A percentile compares a stretch with the other conserved stretches of the same genome.
Conservation (phyloP, 2,888 invertebrate genomes). For the Sinodicranocentrus sp. region DNA sequence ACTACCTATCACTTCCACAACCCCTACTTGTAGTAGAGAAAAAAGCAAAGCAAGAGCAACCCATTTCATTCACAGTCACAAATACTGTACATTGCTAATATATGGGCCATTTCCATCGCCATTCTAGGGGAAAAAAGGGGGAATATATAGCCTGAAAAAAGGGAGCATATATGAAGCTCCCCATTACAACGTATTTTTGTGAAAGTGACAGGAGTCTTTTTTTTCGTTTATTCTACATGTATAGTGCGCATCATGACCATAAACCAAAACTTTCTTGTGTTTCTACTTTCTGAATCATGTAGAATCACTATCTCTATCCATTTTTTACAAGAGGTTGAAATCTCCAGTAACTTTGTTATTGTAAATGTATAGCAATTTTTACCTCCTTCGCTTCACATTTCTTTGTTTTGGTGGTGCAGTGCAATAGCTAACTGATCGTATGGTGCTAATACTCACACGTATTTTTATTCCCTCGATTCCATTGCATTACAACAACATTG, state of each 20-base stretch:
- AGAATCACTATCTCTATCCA: background rate
- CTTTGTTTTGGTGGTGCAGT: too few species aligned
- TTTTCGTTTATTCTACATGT: background rate
- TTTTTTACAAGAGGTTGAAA: background rate
- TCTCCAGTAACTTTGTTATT: background rate
- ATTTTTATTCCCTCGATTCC: constrained; percentile 8
- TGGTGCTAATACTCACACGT: too few species aligned
- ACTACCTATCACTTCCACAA: constrained; percentile 12
- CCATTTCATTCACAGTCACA: constrained; percentile 37
- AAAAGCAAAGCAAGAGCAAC: constrained; percentile 37
- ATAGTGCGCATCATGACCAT: background rate
- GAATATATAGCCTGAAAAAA: constrained; percentile 4
- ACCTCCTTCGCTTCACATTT: background rate
- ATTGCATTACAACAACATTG: constrained; percentile 1
- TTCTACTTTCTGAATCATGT: constrained; percentile 5
- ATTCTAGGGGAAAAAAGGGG: constrained; percentile 33
- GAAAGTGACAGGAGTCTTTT: too few species aligned
- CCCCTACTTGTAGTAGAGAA: background rate
- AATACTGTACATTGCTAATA: constrained; percentile 26
- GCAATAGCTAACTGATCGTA: too few species aligned
- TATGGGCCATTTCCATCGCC: constrained; percentile 41
- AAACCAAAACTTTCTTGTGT: background rate
- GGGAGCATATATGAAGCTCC: too few species aligned
- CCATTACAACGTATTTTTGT: too few species aligned
- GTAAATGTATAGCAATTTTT: background rate